Conservation (phyloP, 1,140 invertebrate species). For the Drosophila teissieri region DNA sequence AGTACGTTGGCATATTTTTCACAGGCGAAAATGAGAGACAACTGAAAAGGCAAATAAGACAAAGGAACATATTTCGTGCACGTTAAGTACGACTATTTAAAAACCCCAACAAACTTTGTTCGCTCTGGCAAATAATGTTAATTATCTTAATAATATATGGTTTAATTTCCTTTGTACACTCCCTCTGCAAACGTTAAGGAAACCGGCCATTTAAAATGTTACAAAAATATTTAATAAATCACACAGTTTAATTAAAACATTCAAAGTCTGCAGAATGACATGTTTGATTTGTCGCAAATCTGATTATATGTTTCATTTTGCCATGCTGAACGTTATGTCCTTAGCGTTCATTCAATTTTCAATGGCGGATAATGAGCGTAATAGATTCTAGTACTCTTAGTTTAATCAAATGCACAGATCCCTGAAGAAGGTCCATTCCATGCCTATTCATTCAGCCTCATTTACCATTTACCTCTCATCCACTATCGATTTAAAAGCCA, state of each 20-base stretch:
- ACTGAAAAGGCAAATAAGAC: background rate
- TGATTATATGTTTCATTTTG: background rate
- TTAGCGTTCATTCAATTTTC: background rate
- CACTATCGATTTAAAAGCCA: constrained; percentile 50
- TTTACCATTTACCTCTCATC: background rate
- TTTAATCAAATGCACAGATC: background rate
- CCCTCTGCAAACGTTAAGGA: too few species aligned
- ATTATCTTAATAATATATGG: too few species aligned
- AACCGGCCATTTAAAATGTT: too few species aligned
- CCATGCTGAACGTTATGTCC: background rate
- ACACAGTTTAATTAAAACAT: too few species aligned
- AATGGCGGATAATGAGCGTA: background rate
- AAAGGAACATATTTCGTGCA: background rate
- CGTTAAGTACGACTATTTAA: background rate
- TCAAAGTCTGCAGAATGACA: too few species aligned
- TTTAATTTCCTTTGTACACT: too few species aligned
- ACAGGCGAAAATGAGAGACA: background rate
- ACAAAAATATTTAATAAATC: too few species aligned
- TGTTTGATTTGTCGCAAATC: too few species aligned
- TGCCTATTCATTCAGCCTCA: background rate
- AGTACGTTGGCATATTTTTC: background rate
- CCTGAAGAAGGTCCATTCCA: constrained; percentile 1
- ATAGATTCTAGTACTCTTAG: background rate
- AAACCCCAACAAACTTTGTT: too few species aligned
- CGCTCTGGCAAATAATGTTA: too few species aligned